Conservation (phyloP, 2,113 vertebrate species). For the Petroica traversi region DNA sequence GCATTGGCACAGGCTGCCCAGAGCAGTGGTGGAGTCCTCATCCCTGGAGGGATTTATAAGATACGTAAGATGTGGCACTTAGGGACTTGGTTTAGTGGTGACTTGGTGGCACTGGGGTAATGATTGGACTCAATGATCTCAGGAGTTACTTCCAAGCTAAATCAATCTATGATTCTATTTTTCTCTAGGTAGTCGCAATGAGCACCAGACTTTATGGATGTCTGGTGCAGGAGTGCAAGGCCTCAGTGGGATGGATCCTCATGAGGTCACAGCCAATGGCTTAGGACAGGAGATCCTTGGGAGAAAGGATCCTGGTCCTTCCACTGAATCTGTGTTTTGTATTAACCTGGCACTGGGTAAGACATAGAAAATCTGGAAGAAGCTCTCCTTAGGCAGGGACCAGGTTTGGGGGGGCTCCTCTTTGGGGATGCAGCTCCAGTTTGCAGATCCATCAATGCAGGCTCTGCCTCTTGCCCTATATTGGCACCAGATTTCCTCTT, state of each 20-base stretch:
- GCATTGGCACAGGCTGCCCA: too few species aligned
- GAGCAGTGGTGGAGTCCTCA: background rate
- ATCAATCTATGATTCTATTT: background rate
- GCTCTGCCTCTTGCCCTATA: accelerated
- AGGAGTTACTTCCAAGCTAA: background rate
- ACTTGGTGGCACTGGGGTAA: background rate
- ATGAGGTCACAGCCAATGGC: background rate
- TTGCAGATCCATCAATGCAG: background rate
- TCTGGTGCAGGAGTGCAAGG: background rate
- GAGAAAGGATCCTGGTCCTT: background rate
- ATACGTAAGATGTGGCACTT: accelerated
- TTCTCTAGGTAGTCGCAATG: background rate
- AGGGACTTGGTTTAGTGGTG: background rate
- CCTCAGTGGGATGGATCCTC: background rate
- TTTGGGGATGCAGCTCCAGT: background rate
- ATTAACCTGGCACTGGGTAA: background rate
- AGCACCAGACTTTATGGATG: background rate
- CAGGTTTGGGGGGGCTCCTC: background rate
- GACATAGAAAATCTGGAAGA: background rate
- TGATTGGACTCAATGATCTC: background rate
- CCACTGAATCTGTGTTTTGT: background rate
- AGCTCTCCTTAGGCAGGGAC: background rate
- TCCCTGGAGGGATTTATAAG: background rate
- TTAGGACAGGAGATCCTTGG: background rate
- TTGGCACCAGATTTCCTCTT: background rate